Conservation (phyloP, 2,888 invertebrate genomes). For the Elegia similella region DNA sequence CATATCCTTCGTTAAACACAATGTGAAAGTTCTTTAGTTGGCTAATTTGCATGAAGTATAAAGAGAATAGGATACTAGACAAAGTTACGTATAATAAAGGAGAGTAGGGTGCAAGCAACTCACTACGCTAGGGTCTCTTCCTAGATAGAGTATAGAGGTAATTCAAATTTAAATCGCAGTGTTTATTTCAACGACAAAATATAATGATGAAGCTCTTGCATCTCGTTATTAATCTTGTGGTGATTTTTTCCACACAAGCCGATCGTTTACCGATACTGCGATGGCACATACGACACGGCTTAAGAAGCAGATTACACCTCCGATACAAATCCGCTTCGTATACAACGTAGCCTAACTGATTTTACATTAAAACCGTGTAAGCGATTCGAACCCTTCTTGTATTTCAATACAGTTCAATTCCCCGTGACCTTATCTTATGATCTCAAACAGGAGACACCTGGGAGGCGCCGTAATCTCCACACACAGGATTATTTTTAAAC, state of each 20-base stretch:
- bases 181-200: too few species aligned
- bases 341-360: conserved; percentile 61
- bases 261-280: conserved; percentile 23
- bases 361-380: conserved; percentile 31
- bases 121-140: too few species aligned
- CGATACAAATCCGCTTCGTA: conserved; percentile 60
- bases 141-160: too few species aligned
- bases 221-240: not conserved
- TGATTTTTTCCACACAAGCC: conserved; percentile 21
- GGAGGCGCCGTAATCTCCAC: conserved; percentile 50
- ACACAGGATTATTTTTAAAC: conserved; percentile 61
- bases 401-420: conserved; percentile 34
- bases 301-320: conserved; percentile 51
- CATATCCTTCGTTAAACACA: conserved; percentile 1
- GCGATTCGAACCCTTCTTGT: conserved; percentile 32
- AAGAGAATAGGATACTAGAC: not conserved
- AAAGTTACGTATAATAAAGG: not conserved
- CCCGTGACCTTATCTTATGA: conserved; percentile 23
- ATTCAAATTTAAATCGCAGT: too few species aligned
- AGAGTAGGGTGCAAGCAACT: too few species aligned
- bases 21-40: conserved; percentile 12
- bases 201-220: too few species aligned
- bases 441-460: conserved; percentile 53
- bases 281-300: conserved; percentile 22
- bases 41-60: not conserved